Evolutionary conservation across 2,797 vertebrate genomes (phyloP).

Genomic region (Sebastes minor): DNA sequence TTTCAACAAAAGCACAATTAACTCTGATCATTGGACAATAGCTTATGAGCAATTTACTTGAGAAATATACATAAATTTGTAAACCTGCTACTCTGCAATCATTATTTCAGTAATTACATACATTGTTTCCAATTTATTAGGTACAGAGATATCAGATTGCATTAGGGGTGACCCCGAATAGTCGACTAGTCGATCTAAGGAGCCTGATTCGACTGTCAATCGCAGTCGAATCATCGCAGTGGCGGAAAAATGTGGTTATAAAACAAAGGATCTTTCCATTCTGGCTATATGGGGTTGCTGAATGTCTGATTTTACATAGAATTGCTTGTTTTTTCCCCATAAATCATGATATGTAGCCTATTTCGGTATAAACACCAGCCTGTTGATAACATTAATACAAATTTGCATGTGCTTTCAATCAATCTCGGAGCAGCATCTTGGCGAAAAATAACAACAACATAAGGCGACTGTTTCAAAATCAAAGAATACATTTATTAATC

Average conservation of each 20-base stretch:
- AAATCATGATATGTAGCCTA: not conserved
- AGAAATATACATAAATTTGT: not conserved
- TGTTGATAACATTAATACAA: not conserved
- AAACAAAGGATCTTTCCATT: not conserved
- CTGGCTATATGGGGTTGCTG: not conserved
- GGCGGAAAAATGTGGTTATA: not conserved
- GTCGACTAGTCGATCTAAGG: not conserved
- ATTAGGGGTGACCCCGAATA: not conserved
- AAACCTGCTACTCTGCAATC: not conserved
- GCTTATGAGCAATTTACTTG: not conserved
- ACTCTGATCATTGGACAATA: not conserved
- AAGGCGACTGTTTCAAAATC: not conserved
- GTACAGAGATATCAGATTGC: not conserved
- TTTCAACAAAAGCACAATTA: not conserved
- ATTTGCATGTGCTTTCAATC: not conserved
- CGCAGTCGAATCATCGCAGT: not conserved
- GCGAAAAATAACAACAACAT: slow-evolving; percentile 2
- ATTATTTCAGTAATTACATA: not conserved
- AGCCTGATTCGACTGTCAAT: not conserved
- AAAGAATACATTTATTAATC: not conserved
- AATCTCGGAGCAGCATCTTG: not conserved
- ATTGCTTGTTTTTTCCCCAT: not conserved
- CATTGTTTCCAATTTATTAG: not conserved
- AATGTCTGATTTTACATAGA: not conserved
- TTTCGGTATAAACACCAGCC: not conserved